Percentiles rank a stretch among this genome's conserved stretches.
Conservation (phyloP, 2,797 vertebrate genomes). For the Morus bassanus region DNA sequence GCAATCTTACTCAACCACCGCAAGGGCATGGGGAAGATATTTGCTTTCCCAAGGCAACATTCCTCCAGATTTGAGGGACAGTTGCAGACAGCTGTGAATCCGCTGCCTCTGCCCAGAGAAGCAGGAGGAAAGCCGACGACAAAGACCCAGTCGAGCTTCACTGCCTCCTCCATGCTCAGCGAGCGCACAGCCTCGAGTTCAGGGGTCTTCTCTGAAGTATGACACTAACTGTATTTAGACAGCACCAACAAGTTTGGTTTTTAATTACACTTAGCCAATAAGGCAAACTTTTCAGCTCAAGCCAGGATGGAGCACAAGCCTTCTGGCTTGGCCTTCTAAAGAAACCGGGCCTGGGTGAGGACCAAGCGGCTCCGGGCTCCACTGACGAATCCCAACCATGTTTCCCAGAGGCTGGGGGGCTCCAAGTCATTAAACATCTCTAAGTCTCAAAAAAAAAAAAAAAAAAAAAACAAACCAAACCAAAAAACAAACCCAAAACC, state of each 20-base stretch:
- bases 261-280: background rate
- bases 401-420: background rate
- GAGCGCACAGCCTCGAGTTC: background rate
- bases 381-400: rapidly evolving
- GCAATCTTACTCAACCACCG: rapidly evolving
- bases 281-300: background rate
- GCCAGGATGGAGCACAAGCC: background rate
- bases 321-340: rapidly evolving
- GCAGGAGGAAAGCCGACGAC: background rate
- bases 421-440: background rate
- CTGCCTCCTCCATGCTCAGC: background rate
- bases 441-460: background rate
- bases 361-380: background rate
- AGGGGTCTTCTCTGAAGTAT: background rate
- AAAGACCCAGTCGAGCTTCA: background rate
- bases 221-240: no score
- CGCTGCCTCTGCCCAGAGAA: background rate
- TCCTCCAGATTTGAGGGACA: background rate
- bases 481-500: no score
- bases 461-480: no score
- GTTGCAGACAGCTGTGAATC: background rate
- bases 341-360: no score
- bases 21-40: background rate
- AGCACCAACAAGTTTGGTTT: background rate
- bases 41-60: background rate